Conservation (phyloP, 2,113 vertebrate genomes). For the Callospermophilus lateralis region DNA sequence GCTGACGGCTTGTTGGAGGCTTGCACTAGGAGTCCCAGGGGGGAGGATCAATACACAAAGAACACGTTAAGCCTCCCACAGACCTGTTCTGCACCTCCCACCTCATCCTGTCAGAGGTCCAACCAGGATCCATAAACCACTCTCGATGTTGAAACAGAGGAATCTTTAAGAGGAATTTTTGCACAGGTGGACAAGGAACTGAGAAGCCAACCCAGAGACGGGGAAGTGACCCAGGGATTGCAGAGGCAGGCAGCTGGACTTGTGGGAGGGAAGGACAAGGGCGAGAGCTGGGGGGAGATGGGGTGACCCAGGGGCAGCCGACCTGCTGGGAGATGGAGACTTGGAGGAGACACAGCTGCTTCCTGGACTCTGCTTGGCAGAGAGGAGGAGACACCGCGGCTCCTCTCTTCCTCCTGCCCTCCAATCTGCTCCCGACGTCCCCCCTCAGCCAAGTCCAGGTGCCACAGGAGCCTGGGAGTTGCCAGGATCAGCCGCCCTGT, state of each 20-base stretch:
- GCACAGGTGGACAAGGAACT: neutral
- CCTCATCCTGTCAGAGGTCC: neutral
- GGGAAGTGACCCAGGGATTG: neutral
- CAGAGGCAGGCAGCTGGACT: neutral
- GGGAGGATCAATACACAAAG: neutral
- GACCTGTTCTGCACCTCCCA: neutral
- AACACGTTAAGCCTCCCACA: neutral
- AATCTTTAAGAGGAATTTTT: neutral
- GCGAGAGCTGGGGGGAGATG: accelerated
- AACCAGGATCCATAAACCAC: neutral
- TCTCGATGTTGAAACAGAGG: neutral
- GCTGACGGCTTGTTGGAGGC: neutral
- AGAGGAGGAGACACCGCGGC: neutral
- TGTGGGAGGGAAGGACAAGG: neutral
- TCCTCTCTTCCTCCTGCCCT: neutral
- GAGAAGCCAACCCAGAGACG: neutral
- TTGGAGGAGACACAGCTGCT: neutral
- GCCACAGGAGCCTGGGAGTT: neutral
- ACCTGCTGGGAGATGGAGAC: neutral
- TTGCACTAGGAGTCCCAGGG: neutral
- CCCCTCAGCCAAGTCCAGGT: no score
- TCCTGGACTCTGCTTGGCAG: neutral
- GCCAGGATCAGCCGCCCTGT: no score
- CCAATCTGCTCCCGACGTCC: neutral
- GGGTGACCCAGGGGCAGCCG: neutral